These are phyloP conservation scores for Tupaia chinensis DNA, from an alignment of 2,113 vertebrate genomes.

Conservation along the genomic window DNA sequence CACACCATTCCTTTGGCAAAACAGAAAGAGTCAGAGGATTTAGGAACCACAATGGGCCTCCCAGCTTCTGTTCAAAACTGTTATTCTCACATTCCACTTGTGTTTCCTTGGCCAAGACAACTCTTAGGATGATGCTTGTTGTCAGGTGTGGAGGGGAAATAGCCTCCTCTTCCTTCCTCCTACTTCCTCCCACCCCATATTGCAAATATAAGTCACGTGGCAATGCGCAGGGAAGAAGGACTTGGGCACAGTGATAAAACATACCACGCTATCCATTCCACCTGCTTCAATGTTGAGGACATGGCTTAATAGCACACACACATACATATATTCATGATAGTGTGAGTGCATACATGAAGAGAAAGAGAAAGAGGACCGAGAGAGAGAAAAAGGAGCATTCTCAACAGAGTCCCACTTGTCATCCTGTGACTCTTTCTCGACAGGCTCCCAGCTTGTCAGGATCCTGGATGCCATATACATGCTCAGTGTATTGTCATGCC, in stretches of 20 bases:
- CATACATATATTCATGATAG: no score
- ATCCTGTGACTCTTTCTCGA: no score
- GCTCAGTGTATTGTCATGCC: no score
- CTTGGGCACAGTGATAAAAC: neutral
- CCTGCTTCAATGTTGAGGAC: neutral
- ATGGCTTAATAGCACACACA: neutral
- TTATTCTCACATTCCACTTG: neutral
- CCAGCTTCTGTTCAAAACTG: neutral
- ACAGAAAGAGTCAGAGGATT: neutral
- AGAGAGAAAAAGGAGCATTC: no score
- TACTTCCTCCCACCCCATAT: fast-evolving
- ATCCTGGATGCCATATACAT: no score
- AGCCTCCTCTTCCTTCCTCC: neutral
- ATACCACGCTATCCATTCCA: neutral
- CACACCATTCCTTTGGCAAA: neutral
- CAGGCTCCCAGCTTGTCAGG: no score
- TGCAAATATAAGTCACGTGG: neutral
- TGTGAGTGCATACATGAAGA: no score
- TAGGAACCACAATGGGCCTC: neutral
- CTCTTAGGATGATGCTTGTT: neutral
- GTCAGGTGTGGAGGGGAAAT: neutral
- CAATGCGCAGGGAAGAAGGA: neutral
- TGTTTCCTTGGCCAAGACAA: neutral
- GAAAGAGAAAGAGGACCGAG: no score
- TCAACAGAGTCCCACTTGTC: no score